Evolutionary conservation across 1,140 invertebrate genomes (phyloP).

Genomic region (Philopotamus ludificatus): DNA sequence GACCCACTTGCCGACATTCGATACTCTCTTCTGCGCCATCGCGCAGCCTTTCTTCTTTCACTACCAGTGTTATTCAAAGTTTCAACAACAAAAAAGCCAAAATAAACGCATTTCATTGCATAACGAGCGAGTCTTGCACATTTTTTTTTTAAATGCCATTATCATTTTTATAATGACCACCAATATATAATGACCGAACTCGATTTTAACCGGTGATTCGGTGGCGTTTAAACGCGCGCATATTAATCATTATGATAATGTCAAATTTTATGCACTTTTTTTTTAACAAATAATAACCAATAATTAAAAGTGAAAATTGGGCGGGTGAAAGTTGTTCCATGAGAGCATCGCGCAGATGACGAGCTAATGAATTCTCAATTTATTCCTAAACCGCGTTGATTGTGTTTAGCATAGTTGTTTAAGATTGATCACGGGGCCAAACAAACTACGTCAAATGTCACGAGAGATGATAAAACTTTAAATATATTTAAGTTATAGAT

Average conservation of each 20-base stretch:
- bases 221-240: too few relatives aligned
- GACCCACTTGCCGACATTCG: constrained; percentile 28
- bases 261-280: too few relatives aligned
- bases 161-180: too few relatives aligned
- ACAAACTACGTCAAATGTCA: too few relatives aligned
- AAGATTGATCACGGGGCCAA: not conserved
- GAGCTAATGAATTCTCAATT: constrained; percentile 10
- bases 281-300: constrained; percentile 2
- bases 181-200: too few relatives aligned
- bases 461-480: too few relatives aligned
- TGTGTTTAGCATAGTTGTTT: constrained; percentile 5
- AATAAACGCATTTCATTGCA: not conserved
- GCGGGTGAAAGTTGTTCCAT: not conserved
- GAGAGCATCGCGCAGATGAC: not conserved
- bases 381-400: constrained; percentile 8
- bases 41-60: constrained; percentile 26
- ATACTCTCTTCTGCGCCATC: constrained; percentile 18
- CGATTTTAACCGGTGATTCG: too few relatives aligned
- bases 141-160: too few relatives aligned
- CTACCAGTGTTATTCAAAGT: constrained; percentile 24
- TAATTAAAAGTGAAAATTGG: constrained; percentile 6
- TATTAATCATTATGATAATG: too few relatives aligned
- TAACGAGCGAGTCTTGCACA: not conserved
- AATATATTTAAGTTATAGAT: too few relatives aligned
- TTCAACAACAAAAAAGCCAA: constrained; percentile 4